Evolutionary conservation across 2,797 vertebrate species (phyloP).

Genomic region (Cryptoblepharus egeriae): DNA sequence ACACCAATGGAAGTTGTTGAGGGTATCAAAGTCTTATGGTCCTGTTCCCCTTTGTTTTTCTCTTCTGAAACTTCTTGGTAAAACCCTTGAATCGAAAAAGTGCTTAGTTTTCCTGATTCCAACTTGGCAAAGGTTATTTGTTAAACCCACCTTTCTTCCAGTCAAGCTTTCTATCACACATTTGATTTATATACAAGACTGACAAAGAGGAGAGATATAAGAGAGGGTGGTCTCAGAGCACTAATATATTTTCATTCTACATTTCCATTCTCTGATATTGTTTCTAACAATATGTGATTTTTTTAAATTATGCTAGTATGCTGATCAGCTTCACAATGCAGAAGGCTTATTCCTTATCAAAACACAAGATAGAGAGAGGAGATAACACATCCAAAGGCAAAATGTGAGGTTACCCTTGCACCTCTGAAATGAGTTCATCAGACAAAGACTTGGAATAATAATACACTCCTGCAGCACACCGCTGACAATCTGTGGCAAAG

Average conservation of each 20-base stretch:
- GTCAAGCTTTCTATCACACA: not conserved
- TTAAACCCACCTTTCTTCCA: not conserved
- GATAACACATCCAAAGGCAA: conserved; percentile 3
- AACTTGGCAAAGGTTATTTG: not conserved
- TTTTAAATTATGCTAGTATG: not conserved
- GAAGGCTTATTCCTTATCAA: not conserved
- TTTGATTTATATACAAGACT: not conserved
- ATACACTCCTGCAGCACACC: not conserved
- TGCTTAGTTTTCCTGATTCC: not conserved
- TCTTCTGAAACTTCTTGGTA: conserved; percentile 21
- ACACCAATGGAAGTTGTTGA: too few relatives aligned
- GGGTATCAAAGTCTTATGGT: too few relatives aligned
- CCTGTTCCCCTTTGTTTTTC: too few relatives aligned
- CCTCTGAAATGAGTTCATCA: too few relatives aligned
- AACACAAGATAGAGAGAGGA: not conserved
- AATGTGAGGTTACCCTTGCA: not conserved
- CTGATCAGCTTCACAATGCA: conserved; percentile 1
- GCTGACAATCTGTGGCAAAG: too few relatives aligned
- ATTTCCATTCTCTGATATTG: not conserved
- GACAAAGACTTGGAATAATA: too few relatives aligned
- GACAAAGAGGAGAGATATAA: not conserved
- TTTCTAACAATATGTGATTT: not conserved
- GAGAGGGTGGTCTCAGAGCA: not conserved
- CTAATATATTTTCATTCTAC: conserved; percentile 6
- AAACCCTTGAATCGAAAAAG: conserved; percentile 9